Evolutionary conservation across 2,797 vertebrate genomes (phyloP).

Genomic region (Tragelaphus oryx): DNA sequence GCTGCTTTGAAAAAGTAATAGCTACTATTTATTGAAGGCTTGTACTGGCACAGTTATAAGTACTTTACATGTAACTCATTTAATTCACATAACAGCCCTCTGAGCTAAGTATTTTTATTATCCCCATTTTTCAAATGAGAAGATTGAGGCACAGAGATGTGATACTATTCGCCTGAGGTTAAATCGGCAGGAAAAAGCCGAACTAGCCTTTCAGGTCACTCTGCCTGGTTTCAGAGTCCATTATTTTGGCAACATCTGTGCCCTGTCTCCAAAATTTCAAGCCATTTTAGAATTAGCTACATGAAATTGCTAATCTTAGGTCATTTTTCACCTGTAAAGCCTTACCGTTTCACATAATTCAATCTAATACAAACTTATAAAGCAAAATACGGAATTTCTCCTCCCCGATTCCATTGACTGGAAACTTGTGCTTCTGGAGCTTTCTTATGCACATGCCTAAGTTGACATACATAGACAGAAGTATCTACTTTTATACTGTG

Average conservation of each 20-base stretch:
- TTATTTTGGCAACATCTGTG: background rate
- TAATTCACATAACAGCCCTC: background rate
- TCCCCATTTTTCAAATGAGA: background rate
- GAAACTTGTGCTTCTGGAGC: background rate
- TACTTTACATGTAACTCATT: background rate
- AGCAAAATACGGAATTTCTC: background rate
- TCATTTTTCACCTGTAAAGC: background rate
- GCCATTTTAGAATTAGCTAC: background rate
- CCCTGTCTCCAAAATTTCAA: background rate
- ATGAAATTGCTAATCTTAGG: background rate
- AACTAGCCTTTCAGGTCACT: too few species aligned
- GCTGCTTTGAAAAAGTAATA: background rate
- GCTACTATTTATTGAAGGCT: background rate
- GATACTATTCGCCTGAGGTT: background rate
- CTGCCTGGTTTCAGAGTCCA: background rate
- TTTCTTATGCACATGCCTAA: background rate
- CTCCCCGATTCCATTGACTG: background rate
- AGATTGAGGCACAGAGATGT: background rate
- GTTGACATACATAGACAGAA: too few species aligned
- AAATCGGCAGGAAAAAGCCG: background rate
- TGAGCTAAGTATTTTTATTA: background rate
- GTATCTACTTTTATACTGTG: background rate
- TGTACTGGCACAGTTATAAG: background rate
- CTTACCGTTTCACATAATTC: background rate
- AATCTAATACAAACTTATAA: background rate